Evolutionary conservation across 2,888 invertebrate genomes (phyloP).

Genomic region (Macropis europaea): DNA sequence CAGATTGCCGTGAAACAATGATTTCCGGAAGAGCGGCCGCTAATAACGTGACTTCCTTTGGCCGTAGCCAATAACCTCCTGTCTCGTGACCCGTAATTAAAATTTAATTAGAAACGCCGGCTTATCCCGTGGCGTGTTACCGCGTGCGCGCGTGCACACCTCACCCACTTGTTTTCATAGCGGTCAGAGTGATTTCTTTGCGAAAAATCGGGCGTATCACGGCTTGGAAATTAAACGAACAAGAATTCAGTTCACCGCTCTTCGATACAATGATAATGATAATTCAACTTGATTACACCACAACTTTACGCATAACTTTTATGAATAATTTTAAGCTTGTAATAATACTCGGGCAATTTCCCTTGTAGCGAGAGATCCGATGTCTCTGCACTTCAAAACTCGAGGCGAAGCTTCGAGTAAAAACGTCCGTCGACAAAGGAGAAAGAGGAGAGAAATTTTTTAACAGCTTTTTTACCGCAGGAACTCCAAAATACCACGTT

Average conservation of each 20-base stretch:
- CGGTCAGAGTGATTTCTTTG: not conserved
- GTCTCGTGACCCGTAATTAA: conserved; percentile 45
- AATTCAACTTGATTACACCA: too few species aligned
- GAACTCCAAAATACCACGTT: conserved; percentile 1
- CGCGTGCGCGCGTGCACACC: not conserved
- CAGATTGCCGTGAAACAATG: conserved; percentile 19
- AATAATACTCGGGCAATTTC: too few species aligned
- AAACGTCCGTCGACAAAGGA: too few species aligned
- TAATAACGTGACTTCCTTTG: conserved; percentile 43
- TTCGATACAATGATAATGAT: too few species aligned
- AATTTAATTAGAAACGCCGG: conserved; percentile 56
- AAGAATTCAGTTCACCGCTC: not conserved
- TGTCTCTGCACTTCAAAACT: too few species aligned
- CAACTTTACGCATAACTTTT: too few species aligned
- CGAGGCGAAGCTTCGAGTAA: too few species aligned
- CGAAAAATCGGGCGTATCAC: not conserved
- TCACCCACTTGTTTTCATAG: conserved; percentile 3
- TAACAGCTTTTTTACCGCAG: conserved; percentile 1
- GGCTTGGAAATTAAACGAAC: conserved; percentile 11
- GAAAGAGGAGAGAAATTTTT: conserved; percentile 6
- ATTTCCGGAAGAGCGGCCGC: conserved; percentile 52
- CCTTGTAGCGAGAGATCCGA: too few species aligned
- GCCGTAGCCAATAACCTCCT: conserved; percentile 32
- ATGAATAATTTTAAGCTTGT: too few species aligned
- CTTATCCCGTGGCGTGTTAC: conserved; percentile 4